Evolutionary conservation across 2,888 invertebrate genomes (phyloP).

Genomic region (Cephus rjabovi): DNA sequence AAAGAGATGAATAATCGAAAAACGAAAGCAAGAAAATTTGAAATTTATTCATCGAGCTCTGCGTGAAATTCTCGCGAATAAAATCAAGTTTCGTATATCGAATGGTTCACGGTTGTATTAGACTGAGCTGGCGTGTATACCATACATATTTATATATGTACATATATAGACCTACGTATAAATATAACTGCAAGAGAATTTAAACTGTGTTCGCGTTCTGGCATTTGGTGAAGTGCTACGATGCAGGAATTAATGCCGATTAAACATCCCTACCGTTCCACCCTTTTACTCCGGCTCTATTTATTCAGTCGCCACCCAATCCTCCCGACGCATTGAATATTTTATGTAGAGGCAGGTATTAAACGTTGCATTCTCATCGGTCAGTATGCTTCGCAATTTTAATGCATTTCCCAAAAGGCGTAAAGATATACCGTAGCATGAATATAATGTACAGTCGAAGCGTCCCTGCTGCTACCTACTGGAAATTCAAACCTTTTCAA

Average conservation of each 20-base stretch:
- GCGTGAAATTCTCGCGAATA: not conserved
- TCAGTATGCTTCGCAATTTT: not conserved
- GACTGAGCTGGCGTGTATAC: not conserved
- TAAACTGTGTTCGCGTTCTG: not conserved
- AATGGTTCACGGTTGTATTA: not conserved
- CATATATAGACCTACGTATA: not conserved
- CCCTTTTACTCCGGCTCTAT: not conserved
- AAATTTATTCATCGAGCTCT: not conserved
- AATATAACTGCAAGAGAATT: slow-evolving; percentile 7
- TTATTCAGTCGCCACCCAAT: not conserved
- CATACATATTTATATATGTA: not conserved
- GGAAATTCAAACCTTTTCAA: not conserved
- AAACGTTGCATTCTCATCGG: not conserved
- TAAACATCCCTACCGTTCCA: not conserved
- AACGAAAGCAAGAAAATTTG: not conserved
- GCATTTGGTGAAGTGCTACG: not conserved
- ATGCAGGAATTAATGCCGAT: slow-evolving; percentile 7
- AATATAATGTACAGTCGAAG: not conserved
- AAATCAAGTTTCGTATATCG: not conserved
- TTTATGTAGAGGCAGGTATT: not conserved
- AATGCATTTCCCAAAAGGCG: not conserved
- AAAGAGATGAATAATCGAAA: not conserved
- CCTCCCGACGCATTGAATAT: not conserved
- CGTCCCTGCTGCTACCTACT: not conserved
- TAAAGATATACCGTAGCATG: not conserved